A percentile compares a stretch with the other conserved stretches of the same genome.
These are phyloP conservation scores for Chironomus striatipennis DNA, from an alignment of 1,140 invertebrate species.

Conservation along the genomic window DNA sequence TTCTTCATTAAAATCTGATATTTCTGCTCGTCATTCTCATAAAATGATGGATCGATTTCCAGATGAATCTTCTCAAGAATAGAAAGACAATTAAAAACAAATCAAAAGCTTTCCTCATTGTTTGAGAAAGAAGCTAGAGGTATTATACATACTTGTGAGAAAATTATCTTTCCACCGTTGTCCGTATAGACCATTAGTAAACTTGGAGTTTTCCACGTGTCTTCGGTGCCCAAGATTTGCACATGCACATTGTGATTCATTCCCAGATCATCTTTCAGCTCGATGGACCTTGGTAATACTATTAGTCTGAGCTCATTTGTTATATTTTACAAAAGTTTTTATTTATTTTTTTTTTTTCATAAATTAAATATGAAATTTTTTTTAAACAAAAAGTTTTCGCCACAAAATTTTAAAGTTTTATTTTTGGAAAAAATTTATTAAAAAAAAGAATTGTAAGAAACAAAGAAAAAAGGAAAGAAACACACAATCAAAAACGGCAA, in stretches of 20 bases:
- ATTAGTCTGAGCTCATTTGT: constrained; percentile 38
- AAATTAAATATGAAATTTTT: constrained; percentile 25
- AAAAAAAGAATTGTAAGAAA: background rate
- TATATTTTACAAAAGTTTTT: constrained; percentile 31
- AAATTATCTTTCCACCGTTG: constrained; percentile 61
- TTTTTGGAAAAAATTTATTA: background rate
- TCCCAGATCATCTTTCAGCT: constrained; percentile 54
- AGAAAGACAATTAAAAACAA: constrained; percentile 18
- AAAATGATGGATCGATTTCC: constrained; percentile 53
- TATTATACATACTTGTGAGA: constrained; percentile 67
- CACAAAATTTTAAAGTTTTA: background rate
- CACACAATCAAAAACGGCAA: constrained; percentile 22
- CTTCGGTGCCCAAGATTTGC: constrained; percentile 67
- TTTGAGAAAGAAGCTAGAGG: constrained; percentile 40
- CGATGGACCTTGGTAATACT: constrained; percentile 43
- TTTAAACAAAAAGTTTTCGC: background rate
- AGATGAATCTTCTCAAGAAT: constrained; percentile 47
- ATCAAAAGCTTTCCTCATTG: constrained; percentile 24
- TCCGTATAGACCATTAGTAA: constrained; percentile 56
- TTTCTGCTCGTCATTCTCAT: constrained; percentile 54
- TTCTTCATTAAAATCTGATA: constrained; percentile 51
- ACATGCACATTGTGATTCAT: constrained; percentile 60
- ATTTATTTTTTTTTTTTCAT: constrained; percentile 28
- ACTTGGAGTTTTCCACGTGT: constrained; percentile 76
- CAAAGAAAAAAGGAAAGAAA: constrained; percentile 19